Evolutionary conservation across 2,113 vertebrate genomes (phyloP).

Genomic region (Butastur rufipennis): DNA sequence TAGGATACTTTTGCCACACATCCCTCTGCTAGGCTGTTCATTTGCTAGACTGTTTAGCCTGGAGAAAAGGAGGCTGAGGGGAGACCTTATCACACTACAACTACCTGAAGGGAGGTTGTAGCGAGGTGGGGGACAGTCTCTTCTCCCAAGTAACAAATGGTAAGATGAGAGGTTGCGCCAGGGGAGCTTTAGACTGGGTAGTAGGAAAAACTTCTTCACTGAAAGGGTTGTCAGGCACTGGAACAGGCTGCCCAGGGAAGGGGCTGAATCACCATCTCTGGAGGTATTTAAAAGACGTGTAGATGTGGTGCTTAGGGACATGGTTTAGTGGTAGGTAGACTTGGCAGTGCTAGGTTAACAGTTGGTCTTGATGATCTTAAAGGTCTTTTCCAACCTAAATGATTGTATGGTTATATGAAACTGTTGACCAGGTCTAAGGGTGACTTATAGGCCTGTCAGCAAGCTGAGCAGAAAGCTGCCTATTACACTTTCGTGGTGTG

Average conservation of each 20-base stretch:
- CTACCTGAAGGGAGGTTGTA: background rate
- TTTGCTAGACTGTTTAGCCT: background rate
- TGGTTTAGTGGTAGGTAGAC: background rate
- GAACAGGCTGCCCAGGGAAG: background rate
- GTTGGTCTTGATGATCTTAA: background rate
- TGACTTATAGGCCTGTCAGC: background rate
- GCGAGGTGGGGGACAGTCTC: background rate
- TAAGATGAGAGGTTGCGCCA: background rate
- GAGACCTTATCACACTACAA: background rate
- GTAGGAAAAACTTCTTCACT: background rate
- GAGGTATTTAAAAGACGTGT: background rate
- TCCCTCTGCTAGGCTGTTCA: background rate
- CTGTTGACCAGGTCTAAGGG: background rate
- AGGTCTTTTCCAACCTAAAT: background rate
- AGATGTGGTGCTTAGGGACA: background rate
- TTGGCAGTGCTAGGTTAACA: background rate
- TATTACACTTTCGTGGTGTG: background rate
- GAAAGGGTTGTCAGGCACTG: background rate
- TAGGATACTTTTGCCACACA: background rate
- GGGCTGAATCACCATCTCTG: too few species aligned
- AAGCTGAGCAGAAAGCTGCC: background rate
- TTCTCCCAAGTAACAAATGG: background rate
- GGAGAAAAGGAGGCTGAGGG: background rate
- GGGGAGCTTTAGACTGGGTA: background rate
- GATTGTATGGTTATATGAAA: background rate